Evolutionary conservation across 2,888 invertebrate species (phyloP).

Genomic region (Phalera bucephala): DNA sequence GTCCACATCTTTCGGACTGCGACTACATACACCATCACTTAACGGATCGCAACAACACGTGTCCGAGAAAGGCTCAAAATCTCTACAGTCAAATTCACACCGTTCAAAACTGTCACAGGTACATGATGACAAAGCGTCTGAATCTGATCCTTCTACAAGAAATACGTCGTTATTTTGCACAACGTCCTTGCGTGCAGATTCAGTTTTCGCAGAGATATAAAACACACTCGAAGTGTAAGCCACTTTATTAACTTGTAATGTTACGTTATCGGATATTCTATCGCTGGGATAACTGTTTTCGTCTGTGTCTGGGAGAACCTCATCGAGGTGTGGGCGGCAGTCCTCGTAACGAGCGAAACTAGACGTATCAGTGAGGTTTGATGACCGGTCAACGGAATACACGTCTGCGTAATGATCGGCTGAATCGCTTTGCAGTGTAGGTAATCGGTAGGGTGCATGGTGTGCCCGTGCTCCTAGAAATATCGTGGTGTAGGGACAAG

Average conservation of each 20-base stretch:
- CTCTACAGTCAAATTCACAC: conserved; percentile 81
- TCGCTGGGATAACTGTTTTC: conserved; percentile 41
- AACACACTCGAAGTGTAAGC: conserved; percentile 74
- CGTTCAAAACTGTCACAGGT: conserved; percentile 81
- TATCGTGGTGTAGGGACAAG: conserved; percentile 76
- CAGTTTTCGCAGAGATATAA: conserved; percentile 64
- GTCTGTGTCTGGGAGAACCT: conserved; percentile 47
- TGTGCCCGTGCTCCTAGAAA: conserved; percentile 64
- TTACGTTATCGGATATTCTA: conserved; percentile 45
- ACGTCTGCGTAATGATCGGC: conserved; percentile 70
- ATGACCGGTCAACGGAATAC: conserved; percentile 73
- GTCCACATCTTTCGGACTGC: conserved; percentile 76
- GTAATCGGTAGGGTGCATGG: conserved; percentile 56
- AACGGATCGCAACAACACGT: conserved; percentile 83
- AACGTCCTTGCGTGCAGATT: conserved; percentile 49
- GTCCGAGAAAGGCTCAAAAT: conserved; percentile 84
- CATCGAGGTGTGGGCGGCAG: conserved; percentile 62
- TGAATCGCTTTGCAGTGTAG: conserved; percentile 63
- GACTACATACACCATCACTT: conserved; percentile 75
- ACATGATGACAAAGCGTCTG: conserved; percentile 81
- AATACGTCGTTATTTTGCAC: conserved; percentile 57
- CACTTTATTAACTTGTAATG: conserved; percentile 71
- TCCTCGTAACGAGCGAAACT: conserved; percentile 78
- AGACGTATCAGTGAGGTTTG: conserved; percentile 75
- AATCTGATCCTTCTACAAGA: conserved; percentile 67